phyloP scores from a whole-genome alignment of 2,113 vertebrate species.

The Leuciscus idus region DNA sequence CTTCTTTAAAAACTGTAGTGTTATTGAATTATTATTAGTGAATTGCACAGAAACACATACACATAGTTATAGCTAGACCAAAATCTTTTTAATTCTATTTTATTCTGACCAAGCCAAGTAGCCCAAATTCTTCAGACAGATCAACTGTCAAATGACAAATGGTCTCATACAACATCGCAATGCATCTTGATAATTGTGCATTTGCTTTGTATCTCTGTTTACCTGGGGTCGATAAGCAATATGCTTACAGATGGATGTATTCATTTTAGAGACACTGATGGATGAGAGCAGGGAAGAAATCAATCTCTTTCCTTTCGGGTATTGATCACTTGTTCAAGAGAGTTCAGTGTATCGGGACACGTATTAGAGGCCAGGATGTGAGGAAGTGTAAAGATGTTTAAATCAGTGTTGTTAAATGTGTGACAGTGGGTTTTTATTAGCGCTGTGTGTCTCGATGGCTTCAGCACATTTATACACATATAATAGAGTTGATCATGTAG shows the following conservation, averaged over 20 bases:
- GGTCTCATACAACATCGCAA: background rate
- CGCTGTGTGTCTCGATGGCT: background rate
- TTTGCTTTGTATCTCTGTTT: slow-evolving; percentile 40
- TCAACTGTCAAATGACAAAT: slow-evolving; percentile 3
- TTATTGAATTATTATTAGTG: too few species aligned
- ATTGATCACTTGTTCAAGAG: slow-evolving; percentile 36
- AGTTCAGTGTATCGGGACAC: slow-evolving; percentile 21
- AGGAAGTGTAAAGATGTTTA: slow-evolving; percentile 28
- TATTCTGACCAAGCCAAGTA: background rate
- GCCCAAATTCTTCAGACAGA: background rate
- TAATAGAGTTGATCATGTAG: background rate
- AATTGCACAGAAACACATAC: too few species aligned
- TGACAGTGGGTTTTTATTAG: background rate
- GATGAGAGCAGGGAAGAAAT: slow-evolving; percentile 11
- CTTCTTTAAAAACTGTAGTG: too few species aligned
- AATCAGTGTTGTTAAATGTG: slow-evolving; percentile 20
- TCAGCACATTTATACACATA: background rate
- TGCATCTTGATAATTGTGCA: slow-evolving; percentile 35
- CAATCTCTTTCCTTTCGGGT: slow-evolving; percentile 37
- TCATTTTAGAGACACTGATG: slow-evolving; percentile 35
- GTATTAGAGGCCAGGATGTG: slow-evolving; percentile 22
- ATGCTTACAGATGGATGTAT: slow-evolving; percentile 36
- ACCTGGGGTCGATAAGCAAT: slow-evolving; percentile 34
- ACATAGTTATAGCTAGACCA: background rate
- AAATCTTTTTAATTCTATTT: background rate